Evolutionary conservation across 1,140 invertebrate species (phyloP).

Genomic region (Tachypleus tridentatus): DNA sequence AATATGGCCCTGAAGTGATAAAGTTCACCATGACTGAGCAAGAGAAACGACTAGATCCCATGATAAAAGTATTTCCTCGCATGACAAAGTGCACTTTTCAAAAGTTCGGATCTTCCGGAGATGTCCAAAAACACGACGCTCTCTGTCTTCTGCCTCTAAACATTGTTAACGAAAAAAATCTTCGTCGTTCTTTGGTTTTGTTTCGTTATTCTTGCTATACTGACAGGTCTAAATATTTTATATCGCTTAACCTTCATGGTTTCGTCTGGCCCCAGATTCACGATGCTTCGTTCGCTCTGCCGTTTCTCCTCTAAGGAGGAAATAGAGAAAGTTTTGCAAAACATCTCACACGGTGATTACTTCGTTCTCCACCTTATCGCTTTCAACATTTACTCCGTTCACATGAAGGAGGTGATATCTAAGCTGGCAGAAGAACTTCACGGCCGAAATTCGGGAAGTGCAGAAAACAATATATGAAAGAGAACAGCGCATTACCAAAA

Average conservation of each 20-base stretch:
- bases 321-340: slow-evolving; percentile 53
- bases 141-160: slow-evolving; percentile 38
- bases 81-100: slow-evolving; percentile 27
- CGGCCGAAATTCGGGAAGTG: too few species aligned
- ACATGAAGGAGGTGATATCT: not conserved
- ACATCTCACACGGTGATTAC: slow-evolving; percentile 22
- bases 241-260: slow-evolving; percentile 33
- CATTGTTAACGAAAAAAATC: slow-evolving; percentile 39
- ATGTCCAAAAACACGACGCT: slow-evolving; percentile 31
- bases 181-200: slow-evolving; percentile 29
- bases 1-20: slow-evolving; percentile 51
- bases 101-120: slow-evolving; percentile 27
- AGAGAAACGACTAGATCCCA: slow-evolving; percentile 24
- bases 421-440: not conserved
- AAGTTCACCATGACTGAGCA: slow-evolving; percentile 58
- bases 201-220: slow-evolving; percentile 25
- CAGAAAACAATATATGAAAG: too few species aligned
- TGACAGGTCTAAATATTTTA: slow-evolving; percentile 24
- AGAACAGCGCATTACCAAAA: too few species aligned
- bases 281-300: slow-evolving; percentile 21
- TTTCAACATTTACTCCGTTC: not conserved
- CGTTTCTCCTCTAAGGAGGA: slow-evolving; percentile 36
- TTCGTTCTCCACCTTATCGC: slow-evolving; percentile 14
- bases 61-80: slow-evolving; percentile 26
- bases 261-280: slow-evolving; percentile 34